A percentile compares a stretch with the other conserved stretches of the same genome.
These are phyloP conservation scores for Hylaeus anthracinus DNA, from an alignment of 1,140 invertebrate species.

Conservation along the genomic window DNA sequence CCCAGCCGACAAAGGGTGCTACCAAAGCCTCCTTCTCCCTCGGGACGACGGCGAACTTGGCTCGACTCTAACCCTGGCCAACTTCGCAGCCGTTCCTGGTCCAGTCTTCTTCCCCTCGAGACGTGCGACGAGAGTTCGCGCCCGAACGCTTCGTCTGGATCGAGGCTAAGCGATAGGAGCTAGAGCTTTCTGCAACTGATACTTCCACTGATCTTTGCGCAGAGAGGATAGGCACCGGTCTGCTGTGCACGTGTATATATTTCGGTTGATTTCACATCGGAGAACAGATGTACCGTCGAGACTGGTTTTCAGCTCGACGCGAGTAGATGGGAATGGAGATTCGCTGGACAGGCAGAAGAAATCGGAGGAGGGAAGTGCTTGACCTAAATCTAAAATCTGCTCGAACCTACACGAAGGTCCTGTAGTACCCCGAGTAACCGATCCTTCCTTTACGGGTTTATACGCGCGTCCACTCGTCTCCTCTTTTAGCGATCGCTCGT, in stretches of 20 bases:
- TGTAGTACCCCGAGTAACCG: not conserved
- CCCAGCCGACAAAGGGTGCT: slow-evolving; percentile 63
- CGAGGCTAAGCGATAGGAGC: no score
- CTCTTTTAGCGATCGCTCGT: not conserved
- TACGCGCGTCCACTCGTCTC: not conserved
- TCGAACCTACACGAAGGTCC: slow-evolving; percentile 15
- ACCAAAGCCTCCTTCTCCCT: slow-evolving; percentile 9
- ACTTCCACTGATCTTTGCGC: not conserved
- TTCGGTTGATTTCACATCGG: not conserved
- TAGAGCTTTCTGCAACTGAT: no score
- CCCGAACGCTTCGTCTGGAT: slow-evolving; percentile 3
- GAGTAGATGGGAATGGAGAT: slow-evolving; percentile 1
- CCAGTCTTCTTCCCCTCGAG: not conserved
- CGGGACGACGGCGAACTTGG: slow-evolving; percentile 59
- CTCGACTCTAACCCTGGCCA: slow-evolving; percentile 42
- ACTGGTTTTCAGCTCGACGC: not conserved
- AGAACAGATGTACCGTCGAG: not conserved
- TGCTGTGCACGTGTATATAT: not conserved
- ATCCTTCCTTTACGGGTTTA: slow-evolving; percentile 2
- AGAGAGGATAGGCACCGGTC: no score
- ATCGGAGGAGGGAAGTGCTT: slow-evolving; percentile 16
- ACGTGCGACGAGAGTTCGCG: slow-evolving; percentile 30
- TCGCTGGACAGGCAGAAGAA: not conserved
- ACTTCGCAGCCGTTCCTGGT: slow-evolving; percentile 44
- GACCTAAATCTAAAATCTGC: slow-evolving; percentile 56